phyloP scores from a whole-genome alignment of 2,888 invertebrate genomes.

The Parthenolecanium corni region DNA sequence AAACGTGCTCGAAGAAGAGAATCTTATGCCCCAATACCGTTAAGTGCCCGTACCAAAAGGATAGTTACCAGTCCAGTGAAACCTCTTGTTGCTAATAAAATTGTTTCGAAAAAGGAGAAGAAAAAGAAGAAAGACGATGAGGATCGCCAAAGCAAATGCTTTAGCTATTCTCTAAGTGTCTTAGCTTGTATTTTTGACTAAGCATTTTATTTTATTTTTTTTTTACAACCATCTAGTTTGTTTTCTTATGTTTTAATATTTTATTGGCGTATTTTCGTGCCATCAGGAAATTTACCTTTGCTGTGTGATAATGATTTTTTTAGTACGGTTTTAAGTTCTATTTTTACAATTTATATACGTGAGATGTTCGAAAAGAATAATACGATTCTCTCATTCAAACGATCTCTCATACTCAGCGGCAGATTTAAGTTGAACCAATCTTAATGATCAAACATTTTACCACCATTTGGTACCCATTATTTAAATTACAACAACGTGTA shows the following conservation, averaged over 20 bases:
- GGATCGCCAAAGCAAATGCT: constrained; percentile 41
- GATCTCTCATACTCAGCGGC: too few relatives aligned
- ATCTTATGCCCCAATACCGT: constrained; percentile 42
- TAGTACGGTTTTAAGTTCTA: neutral
- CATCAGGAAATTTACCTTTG: neutral
- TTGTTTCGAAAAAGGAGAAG: constrained; percentile 36
- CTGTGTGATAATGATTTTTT: neutral
- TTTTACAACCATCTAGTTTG: neutral
- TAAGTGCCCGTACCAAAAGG: constrained; percentile 40
- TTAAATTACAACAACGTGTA: too few relatives aligned
- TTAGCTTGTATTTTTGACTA: constrained; percentile 47
- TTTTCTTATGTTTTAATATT: neutral
- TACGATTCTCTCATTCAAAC: neutral
- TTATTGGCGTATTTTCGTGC: neutral
- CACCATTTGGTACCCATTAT: too few relatives aligned
- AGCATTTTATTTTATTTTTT: constrained; percentile 32
- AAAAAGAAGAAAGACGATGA: constrained; percentile 35
- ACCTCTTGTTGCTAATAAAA: constrained; percentile 40
- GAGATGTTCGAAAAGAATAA: neutral
- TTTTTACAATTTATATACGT: neutral
- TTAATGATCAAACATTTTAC: too few relatives aligned
- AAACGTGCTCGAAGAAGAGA: constrained; percentile 42
- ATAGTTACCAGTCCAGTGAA: constrained; percentile 36
- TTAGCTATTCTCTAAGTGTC: constrained; percentile 44
- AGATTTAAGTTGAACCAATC: neutral